Evolutionary conservation across 2,113 vertebrate genomes (phyloP).

Genomic region (Heterochromis multidens): DNA sequence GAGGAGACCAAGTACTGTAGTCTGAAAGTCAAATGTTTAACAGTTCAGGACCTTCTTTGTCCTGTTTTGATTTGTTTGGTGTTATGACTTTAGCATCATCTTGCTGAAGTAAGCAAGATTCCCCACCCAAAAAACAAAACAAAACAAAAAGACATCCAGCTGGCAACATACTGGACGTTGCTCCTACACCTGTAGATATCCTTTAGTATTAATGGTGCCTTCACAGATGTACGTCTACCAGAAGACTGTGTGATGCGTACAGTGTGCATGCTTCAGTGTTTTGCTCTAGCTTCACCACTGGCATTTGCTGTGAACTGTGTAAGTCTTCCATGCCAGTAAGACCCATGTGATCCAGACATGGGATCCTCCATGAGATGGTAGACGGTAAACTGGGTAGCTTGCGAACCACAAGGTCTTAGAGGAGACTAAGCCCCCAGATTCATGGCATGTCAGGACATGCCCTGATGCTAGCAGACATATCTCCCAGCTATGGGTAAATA

Average conservation of each 20-base stretch:
- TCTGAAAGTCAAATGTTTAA: neutral
- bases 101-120: too few species aligned
- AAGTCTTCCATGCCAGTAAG: neutral
- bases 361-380: neutral
- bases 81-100: too few species aligned
- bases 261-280: neutral
- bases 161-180: neutral
- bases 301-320: neutral
- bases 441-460: neutral
- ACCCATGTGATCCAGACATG: too few species aligned
- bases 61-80: neutral
- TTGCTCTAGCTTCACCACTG: neutral
- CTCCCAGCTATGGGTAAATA: neutral
- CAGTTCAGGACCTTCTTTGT: neutral
- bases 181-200: neutral
- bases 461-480: neutral
- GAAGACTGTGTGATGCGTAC: neutral
- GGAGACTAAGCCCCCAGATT: neutral
- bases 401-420: neutral
- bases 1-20: neutral
- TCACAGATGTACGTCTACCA: neutral
- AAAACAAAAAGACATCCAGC: neutral
- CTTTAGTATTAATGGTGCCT: neutral
- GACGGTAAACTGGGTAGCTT: neutral
- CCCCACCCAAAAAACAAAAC: too few species aligned